Base-by-base conservation (phyloP, 2,888 invertebrate species). In the Anorthoa munda region DNA sequence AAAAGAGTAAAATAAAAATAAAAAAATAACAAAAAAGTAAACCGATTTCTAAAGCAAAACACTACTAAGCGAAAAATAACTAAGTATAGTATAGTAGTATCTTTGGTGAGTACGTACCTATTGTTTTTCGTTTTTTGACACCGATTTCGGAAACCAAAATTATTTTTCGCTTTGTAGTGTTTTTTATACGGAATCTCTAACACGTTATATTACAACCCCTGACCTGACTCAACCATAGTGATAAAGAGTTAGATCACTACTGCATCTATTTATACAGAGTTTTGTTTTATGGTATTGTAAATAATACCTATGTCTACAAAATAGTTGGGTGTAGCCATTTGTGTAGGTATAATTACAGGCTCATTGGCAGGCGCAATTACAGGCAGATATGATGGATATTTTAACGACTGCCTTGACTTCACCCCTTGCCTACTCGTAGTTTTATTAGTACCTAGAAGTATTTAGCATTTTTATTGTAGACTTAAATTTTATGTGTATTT, bases 311-410 rank as follows among this genome's bases (percentile, higher is more conserved):
- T 46, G 4, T 15, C 15, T 5, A 13, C 46, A 31, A 31, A 72
- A 12, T 55, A 39, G 39, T 39, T 39, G 39, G 39, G 4, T n/a
- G 46, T 53, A 11, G 26, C 2, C 31, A 26, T 76, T 65, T 56
- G 66, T 56, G 13, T 23, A 1, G 5, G 4, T 17, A 75, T 63
- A 73, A 64, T 64, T 72, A 64, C 13, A 50, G 17, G 51, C 12
- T 26, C 3, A 9, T 1, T 12, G 31, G 11, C n/a, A n/a, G 65
- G n/a, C 17, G 18, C 61, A 75, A 75, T 50, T 75, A 73, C 39
- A 73, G 39, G n/a, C 17, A n/a, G n/a, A 55, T 26, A 50, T 50
- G 26, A 76, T 56, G 21, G 45, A 56, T 76, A 73, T 45, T 50
- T 48, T 76, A 65, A 48, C 11, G 23, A 75, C n/a, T 26, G n/a